Percentiles rank a stretch among this genome's conserved stretches.
Evolutionary conservation across 1,140 invertebrate genomes (phyloP).

Genomic region (Monochamus saltuarius): DNA sequence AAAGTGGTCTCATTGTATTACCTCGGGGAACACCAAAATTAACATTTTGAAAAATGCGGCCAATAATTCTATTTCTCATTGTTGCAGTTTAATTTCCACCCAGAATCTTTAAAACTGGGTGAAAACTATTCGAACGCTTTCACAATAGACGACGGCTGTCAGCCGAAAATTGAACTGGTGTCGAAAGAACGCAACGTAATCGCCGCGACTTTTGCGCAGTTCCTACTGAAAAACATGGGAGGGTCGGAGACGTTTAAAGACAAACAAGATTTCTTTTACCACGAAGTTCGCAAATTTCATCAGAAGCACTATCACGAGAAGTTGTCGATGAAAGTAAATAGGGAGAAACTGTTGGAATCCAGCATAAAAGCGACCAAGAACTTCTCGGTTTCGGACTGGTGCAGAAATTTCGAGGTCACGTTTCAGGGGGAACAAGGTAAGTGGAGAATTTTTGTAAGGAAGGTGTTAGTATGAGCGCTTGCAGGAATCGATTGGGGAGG

Average conservation of each 20-base stretch:
- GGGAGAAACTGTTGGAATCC: slow-evolving; percentile 79
- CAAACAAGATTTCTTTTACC: slow-evolving; percentile 94
- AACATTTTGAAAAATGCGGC: too few species aligned
- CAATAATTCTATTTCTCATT: not conserved
- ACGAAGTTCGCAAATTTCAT: slow-evolving; percentile 85
- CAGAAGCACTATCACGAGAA: slow-evolving; percentile 84
- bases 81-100: slow-evolving; percentile 63
- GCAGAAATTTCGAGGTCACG: slow-evolving; percentile 87
- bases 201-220: slow-evolving; percentile 89
- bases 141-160: slow-evolving; percentile 86
- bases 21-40: slow-evolving; percentile 2
- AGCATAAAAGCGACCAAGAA: slow-evolving; percentile 84
- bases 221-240: slow-evolving; percentile 92
- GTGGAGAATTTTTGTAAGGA: not conserved
- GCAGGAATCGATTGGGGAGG: slow-evolving; percentile 92
- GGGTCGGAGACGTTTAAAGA: slow-evolving; percentile 95
- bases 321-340: slow-evolving; percentile 75
- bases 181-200: slow-evolving; percentile 86
- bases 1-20: not conserved
- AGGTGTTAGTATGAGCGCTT: slow-evolving; percentile 24
- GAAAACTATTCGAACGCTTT: slow-evolving; percentile 63
- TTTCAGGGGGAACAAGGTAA: slow-evolving; percentile 89
- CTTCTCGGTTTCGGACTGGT: slow-evolving; percentile 81
- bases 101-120: slow-evolving; percentile 52
- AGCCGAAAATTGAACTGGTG: slow-evolving; percentile 79